Base-by-base conservation (phyloP, 1,140 invertebrate species). In the Agraylea sexmaculata region DNA sequence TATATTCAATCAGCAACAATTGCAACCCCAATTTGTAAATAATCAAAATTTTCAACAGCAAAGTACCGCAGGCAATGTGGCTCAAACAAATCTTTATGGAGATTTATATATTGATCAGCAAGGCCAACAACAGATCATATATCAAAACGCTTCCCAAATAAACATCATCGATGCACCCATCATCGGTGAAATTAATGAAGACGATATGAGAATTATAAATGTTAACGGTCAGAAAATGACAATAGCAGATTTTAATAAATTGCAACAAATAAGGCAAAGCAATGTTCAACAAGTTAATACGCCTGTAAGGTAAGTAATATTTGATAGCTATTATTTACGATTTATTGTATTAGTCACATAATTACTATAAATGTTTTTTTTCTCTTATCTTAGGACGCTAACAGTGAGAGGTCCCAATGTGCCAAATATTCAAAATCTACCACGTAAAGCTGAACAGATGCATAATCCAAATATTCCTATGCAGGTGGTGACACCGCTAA, bases 201-300 rank as follows among this genome's bases (percentile, higher is more conserved):
- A 30, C 11, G 62, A 64, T 28, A 43, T 56, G 27, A 61, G 62
- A 43, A 45, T 64, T 21, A 45, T 68, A 10, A 60, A 62, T 1
- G 46, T 66, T 11, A 65, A 57, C 36, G 65, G 65, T 8, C 60
- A 64, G 37, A 56, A 59, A 37, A 57, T 68, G 7, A 58, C 60
- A 4, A 36, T 66, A 16, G 60, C 59, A 0, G 64, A 68, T 34
- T 66, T 58, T 37, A 64, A 59, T 36, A 49, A 62, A 27, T 48
- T 62, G 38, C 60, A 59, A 10, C 57, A 60, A 37, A 37, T 29
- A 19, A 43, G 38, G 22, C n/a, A n/a, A n/a, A n/a, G n/a, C n/a
- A 47, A 31, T 23, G 30, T 33, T 10, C 40, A 42, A 27, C 34
- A 37, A n/a, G n/a, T n/a, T n/a, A n/a, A n/a, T n/a, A n/a, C n/a